phyloP scores from a whole-genome alignment of 2,888 invertebrate species.

The Chaitophorus viminalis region DNA sequence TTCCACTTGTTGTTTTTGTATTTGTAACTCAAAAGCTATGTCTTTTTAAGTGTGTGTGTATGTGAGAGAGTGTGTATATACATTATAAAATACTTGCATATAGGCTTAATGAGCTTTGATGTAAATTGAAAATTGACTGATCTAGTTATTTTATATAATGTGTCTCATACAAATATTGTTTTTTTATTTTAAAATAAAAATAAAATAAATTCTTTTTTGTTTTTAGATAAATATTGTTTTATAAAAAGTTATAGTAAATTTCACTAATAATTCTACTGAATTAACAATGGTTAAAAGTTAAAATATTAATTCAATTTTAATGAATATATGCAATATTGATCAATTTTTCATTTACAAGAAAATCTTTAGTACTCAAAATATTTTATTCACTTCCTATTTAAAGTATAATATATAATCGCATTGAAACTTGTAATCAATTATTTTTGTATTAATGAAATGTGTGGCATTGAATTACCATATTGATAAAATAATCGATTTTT shows the following conservation, averaged over 20 bases:
- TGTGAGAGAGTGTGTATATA: not conserved
- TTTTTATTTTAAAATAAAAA: too few relatives aligned
- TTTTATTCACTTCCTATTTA: not conserved
- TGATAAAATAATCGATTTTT: not conserved
- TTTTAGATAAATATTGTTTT: slow-evolving; percentile 3
- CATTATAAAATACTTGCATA: not conserved
- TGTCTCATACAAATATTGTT: too few relatives aligned
- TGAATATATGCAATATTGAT: not conserved
- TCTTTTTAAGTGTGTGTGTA: not conserved
- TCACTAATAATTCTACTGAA: not conserved
- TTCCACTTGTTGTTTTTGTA: not conserved
- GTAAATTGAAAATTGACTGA: slow-evolving; percentile 44
- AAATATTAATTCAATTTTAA: not conserved
- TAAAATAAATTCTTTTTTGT: not conserved
- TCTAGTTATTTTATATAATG: slow-evolving; percentile 38
- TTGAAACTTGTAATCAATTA: slow-evolving; percentile 4
- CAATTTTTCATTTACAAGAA: not conserved
- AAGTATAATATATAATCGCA: not conserved
- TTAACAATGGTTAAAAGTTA: not conserved
- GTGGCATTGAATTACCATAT: slow-evolving; percentile 41
- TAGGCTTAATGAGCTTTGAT: slow-evolving; percentile 8
- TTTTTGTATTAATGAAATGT: slow-evolving; percentile 42
- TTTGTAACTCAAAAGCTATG: not conserved
- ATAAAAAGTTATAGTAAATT: slow-evolving; percentile 1
- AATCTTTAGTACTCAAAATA: not conserved